Evolutionary conservation across 2,113 vertebrate species (phyloP), one percentile per base, ranked within the genome.

Genomic region (Capricornis sumatraensis): DNA sequence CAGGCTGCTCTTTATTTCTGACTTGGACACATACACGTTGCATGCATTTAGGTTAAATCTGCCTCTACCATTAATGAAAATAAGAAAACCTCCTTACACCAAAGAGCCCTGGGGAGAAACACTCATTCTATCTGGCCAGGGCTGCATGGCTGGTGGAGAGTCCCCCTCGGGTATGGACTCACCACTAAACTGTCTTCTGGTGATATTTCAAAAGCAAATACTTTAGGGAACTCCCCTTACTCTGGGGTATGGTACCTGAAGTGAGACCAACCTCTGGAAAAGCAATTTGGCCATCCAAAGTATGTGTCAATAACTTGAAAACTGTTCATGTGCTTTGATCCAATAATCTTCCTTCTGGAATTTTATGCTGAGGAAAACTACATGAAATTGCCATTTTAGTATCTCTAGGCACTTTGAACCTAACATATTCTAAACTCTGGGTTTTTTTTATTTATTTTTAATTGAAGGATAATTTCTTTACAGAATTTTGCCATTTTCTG

Each of bases 251-350:
- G 9, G 10, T 28, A 7, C 45, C 27, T 47, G 33, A n/a, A 60
- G 12, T 15, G 36, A 94, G 50, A 84, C 33, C 76, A 91, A 33
- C 14, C 50, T 79, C 60, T 55, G 52, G 53, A 71, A 94, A 90
- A 19, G 8, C 7, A 53, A 89, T 36, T 6, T 93, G 83, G 40
- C 7, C 36, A 21, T 28, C 55, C 33, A 33, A 33, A 33, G 1
- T 40, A 14, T 81, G 47, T 52, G 62, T 71, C 11, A 33, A 16
- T 55, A 86, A 91, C 33, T 33, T 60, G 50, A 55, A 62, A 92
- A 93, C 27, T n/a, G 14, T 85, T 82, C 11, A 1, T 15, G 40
- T 8, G 36, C 60, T 82, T 90, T 86, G 47, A 96, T 53, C 33
- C 17, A 33, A 47, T n/a, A 25, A 84, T 57, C 62, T 76, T n/a